Base-by-base conservation (phyloP, 2,797 vertebrate species). In the Phylloscopus collybita region DNA sequence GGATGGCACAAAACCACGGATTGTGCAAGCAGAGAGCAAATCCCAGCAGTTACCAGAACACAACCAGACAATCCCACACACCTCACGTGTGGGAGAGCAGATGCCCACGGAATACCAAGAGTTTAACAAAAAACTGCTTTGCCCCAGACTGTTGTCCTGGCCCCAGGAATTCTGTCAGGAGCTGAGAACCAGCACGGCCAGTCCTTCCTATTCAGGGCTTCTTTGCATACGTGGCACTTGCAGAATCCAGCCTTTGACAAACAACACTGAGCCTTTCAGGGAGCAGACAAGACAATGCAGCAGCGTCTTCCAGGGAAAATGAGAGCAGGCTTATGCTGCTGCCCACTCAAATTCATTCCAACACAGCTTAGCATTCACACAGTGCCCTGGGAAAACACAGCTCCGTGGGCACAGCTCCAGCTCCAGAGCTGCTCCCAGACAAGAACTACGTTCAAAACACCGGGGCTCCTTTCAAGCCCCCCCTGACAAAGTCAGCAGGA, bases 251-350 rank as follows among this genome's bases (percentile, higher is more conserved):
- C 82, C 87, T 96, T 93, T 96, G 92, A 89, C 65, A 71, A 76
- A 72, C 61, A 96, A 96, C 95, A 97, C 91, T 95, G 95, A 86
- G 89, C 79, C 95, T 95, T 96, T 96, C 89, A 96, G 92, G 82
- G 79, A 16, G 56, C 59, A 88, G 91, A 92, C 76, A 90, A 91
- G 95, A 96, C 94, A 97, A 95, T 91, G 79, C 84, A 86, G 91
- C 93, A 69, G 89, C 91, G n/a, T 96, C 95, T 96, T 95, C 95
- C 95, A 95, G 87, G 82, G 85, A 85, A 88, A 96, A 92, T 71
- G 86, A 90, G 89, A 92, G 59, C 80, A 90, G 89, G 79, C 89
- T 94, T 67, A 64, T 45, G 86, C 81, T 60, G 69, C 82, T 96
- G 92, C 95, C 92, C 95, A 92, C 95, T 88, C n/a, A 3, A 51